Conservation (phyloP, 1,140 invertebrate species). For the Drosophila parabipectinata region DNA sequence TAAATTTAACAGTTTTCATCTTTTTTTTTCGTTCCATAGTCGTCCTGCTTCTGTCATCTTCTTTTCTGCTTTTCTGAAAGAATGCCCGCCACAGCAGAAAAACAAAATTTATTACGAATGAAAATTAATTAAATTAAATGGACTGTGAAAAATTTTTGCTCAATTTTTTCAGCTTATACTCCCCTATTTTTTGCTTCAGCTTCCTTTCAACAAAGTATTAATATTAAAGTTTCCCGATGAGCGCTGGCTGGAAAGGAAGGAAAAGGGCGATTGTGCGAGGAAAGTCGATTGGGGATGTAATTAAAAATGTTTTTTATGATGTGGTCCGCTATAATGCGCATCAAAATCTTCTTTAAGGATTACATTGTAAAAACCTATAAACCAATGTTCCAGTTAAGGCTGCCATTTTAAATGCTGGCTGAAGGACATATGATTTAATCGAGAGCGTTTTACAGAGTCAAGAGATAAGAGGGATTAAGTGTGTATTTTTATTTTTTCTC, state of each 20-base stretch:
- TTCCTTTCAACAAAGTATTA: slow-evolving; percentile 50
- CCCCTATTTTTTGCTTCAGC: slow-evolving; percentile 1
- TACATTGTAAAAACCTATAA: slow-evolving; percentile 31
- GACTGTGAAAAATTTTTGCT: slow-evolving; percentile 67
- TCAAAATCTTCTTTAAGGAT: slow-evolving; percentile 39
- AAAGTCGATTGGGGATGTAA: slow-evolving; percentile 42
- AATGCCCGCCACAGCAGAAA: slow-evolving; percentile 43
- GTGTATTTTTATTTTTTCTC: background rate
- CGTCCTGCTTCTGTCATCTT: slow-evolving; percentile 31
- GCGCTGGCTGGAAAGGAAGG: slow-evolving; percentile 14
- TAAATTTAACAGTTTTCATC: slow-evolving; percentile 57
- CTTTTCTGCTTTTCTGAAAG: slow-evolving; percentile 18
- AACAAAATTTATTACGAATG: slow-evolving; percentile 74
- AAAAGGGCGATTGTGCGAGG: slow-evolving; percentile 10
- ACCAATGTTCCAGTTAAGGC: slow-evolving; percentile 20
- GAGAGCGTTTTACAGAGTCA: background rate
- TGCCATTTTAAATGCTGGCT: background rate
- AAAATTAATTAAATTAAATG: slow-evolving; percentile 80
- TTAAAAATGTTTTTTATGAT: slow-evolving; percentile 46
- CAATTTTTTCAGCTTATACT: slow-evolving; percentile 35
- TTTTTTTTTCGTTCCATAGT: background rate
- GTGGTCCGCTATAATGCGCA: slow-evolving; percentile 27
- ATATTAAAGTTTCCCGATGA: slow-evolving; percentile 45
- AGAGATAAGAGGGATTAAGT: slow-evolving; percentile 12
- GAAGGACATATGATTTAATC: slow-evolving; percentile 31